phyloP scores from a whole-genome alignment of 2,113 vertebrate species.

The Corydoras maculifer region DNA sequence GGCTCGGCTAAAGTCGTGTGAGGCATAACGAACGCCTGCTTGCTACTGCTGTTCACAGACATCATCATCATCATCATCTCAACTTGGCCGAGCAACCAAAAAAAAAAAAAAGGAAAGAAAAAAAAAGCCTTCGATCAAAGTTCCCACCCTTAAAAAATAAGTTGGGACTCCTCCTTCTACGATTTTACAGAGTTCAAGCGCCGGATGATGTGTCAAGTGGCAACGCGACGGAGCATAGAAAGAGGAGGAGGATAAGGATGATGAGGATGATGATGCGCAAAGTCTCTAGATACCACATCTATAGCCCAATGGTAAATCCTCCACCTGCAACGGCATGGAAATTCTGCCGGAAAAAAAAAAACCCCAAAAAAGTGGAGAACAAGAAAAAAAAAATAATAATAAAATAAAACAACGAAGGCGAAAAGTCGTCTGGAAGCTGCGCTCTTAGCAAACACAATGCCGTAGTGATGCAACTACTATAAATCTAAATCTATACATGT shows the following conservation, averaged over 20 bases:
- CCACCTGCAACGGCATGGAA: background rate
- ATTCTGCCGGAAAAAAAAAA: slow-evolving; percentile 6
- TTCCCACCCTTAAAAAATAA: slow-evolving; percentile 49
- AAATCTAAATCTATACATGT: too few species aligned
- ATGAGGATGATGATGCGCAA: slow-evolving; percentile 51
- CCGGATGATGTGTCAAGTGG: slow-evolving; percentile 56
- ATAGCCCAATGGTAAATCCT: slow-evolving; percentile 32
- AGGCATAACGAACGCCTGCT: slow-evolving; percentile 89
- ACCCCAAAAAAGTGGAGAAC: background rate
- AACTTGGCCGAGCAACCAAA: slow-evolving; percentile 7
- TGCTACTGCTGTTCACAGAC: slow-evolving; percentile 84
- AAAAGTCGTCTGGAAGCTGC: background rate
- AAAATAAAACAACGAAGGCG: too few species aligned
- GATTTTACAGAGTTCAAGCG: slow-evolving; percentile 57
- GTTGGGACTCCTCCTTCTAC: slow-evolving; percentile 71
- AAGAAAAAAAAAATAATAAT: too few species aligned
- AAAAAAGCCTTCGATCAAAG: slow-evolving; percentile 12
- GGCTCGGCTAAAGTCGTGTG: slow-evolving; percentile 85
- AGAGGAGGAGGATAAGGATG: slow-evolving; percentile 16
- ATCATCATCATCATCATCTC: slow-evolving; percentile 91
- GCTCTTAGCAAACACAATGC: background rate
- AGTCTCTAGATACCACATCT: slow-evolving; percentile 58
- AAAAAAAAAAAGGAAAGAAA: slow-evolving; percentile 13
- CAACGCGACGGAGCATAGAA: slow-evolving; percentile 37
- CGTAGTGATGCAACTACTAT: too few species aligned